A percentile compares a stretch with the other conserved stretches of the same genome.
Conservation (phyloP, 1,140 invertebrate species). For the Pissodes strobi region DNA sequence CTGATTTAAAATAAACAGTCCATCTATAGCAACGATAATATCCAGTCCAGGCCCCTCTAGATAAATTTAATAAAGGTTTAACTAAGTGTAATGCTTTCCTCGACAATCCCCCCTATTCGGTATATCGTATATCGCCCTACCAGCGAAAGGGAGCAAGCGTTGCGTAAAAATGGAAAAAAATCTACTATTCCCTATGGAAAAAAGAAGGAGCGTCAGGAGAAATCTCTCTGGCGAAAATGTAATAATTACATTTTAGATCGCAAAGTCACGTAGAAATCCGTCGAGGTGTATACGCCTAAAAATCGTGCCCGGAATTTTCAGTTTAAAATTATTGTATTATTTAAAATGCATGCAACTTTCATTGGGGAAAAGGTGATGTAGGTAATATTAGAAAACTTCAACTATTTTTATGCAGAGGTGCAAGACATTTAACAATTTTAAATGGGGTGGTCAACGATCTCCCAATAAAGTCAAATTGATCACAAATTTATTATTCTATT, state of each 20-base stretch:
- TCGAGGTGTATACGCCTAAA: background rate
- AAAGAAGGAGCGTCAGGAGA: constrained; percentile 24
- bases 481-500: too few relatives aligned
- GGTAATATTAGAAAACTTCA: too few relatives aligned
- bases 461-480: too few relatives aligned
- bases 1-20: too few relatives aligned
- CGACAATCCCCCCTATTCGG: background rate
- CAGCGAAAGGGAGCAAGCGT: constrained; percentile 7
- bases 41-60: too few relatives aligned
- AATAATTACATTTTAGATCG: constrained; percentile 38
- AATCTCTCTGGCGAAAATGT: constrained; percentile 15
- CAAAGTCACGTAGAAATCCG: constrained; percentile 10
- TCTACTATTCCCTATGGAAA: constrained; percentile 7
- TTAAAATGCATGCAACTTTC: too few relatives aligned
- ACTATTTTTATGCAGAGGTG: too few relatives aligned
- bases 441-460: too few relatives aligned
- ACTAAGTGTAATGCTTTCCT: constrained; percentile 21
- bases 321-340: constrained; percentile 6
- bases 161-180: constrained; percentile 40
- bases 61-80: constrained; percentile 43
- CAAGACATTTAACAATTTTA: too few relatives aligned
- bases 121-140: constrained; percentile 4
- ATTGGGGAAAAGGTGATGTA: too few relatives aligned
- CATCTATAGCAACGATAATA: constrained; percentile 10
- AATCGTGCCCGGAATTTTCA: constrained; percentile 11